Base-by-base conservation (phyloP, 2,113 vertebrate species). In the Pterocles orientalis region DNA sequence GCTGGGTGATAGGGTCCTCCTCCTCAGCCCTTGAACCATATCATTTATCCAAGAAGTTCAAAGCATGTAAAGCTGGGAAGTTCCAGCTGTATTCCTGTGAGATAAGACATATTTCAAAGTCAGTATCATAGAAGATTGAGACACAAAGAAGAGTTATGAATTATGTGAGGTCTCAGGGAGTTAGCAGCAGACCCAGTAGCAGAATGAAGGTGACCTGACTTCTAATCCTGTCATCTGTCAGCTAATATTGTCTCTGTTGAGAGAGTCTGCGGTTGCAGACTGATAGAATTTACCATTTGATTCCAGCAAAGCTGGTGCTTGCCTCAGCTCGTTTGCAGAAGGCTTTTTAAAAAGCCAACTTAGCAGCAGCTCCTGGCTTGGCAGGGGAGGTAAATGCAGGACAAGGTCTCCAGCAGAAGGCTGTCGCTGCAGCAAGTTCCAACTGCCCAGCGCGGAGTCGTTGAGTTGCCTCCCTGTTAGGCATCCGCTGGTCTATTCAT, bases 401-500 rank as follows among this genome's bases (percentile, higher is more conserved):
- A 83, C 78, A 26, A 71, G 78, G 84, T 78, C 68, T 86, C 82
- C 73, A 34, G 93, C 54, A 82, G 85, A 91, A 45, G 80, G 94
- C 90, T 57, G 82, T 60, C 80, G 93, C 94, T 82, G 92, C 95
- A 86, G 96, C 89, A 1, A 72, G 80, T 53, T 65, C n/a, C 61
- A 7, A 16, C 88, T 20, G 94, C 62, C 95, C 90, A 14, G 71
- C 13, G 39, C 82, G 2, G 72, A 58, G 91, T 64, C 70, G 29
- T 9, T 12, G 75, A 28, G 58, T 83, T 70, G 93, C 90, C 82
- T 69, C 71, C 50, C 90, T 2, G 53, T 14, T 29, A 33, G 78
- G 79, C 87, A 21, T 56, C 14, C 90, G 82, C 97, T 88, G 95
- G 43, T 88, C 95, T 92, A 18, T 90, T 91, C 95, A 82, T 89